Evolutionary conservation across 2,113 vertebrate species (phyloP), one percentile per base, ranked within the genome.

Genomic region (Gnathonemus longibarbis): DNA sequence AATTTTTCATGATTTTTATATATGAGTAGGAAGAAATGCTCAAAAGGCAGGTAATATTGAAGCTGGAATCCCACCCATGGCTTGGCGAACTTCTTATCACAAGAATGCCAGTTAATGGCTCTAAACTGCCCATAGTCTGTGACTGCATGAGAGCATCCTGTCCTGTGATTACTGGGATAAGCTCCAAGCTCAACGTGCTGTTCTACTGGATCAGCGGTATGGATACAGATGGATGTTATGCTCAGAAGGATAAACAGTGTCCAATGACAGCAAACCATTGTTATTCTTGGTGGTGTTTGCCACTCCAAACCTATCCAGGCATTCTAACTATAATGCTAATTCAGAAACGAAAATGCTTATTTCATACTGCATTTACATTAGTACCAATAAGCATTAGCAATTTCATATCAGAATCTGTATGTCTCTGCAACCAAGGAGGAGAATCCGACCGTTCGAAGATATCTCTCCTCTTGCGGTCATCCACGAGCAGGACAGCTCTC

Each of bases 401-500:
- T 84, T 46, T 8, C 0, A 46, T 45, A n/a, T 4, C 80, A 48
- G 8, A 39, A 48, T 84, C 83, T n/a, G 39, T 10, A 17, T 27
- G 13, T 45, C 45, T 84, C 35, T 84, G 39, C 83, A 46, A n/a
- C 8, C 19, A 24, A 84, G 45, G 13, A 48, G 39, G 83, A 66
- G 35, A 27, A 88, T n/a, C 94, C 88, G 94, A 99, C 98, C 98
- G 97, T 94, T 93, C 93, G 92, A 99, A 96, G 94, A 96, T 96
- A 62, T 93, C 94, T 92, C 95, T 97, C 91, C 87, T 94, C 89
- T 94, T 94, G 24, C 93, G 88, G 92, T 96, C 93, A 89, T 94
- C 93, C 91, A 97, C 91, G 90, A 95, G 93, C 24, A 99, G 95
- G 77, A 98, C 95, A 92, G 99, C 98, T 92, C 94, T 97, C 98